Evolutionary conservation across 2,888 invertebrate species (phyloP), one percentile per base, ranked within the genome.

Genomic region (Ferdinandea cuprea): DNA sequence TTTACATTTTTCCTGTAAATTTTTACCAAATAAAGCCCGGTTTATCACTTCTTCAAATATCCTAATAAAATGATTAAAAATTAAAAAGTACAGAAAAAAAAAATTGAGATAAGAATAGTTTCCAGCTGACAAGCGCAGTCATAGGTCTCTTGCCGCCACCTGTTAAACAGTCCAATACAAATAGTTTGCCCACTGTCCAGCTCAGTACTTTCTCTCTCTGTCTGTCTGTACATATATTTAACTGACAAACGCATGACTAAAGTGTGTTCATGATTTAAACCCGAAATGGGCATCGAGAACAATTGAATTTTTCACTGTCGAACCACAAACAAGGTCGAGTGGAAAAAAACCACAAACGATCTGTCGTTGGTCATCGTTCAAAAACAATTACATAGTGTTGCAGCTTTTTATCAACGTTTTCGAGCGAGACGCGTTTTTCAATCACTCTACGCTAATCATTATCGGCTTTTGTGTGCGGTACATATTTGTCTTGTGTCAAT

Each of bases 331-430:
- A 79, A 44, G 52, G 72, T 56, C 19, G 59, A 61, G 52, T 74
- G 79, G 79, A 79, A 79, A 79, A 79, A 79, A 79, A 79, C 79
- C 79, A 52, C 40, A 32, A n/a, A 19, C 13, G 40, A 13, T 2
- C 15, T 25, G 3, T 13, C 32, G 50, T 19, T 17, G 58, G 48
- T 42, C 52, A 59, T 74, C 79, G 68, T 73, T 79, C 52, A 79
- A 79, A 79, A 79, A 79, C 79, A 32, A 79, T 79, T 68, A 79
- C 66, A 54, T 46, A 54, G 61, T 61, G 58, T 74, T 74, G 54
- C 68, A 61, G 54, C 79, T 79, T 79, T 79, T 79, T 79, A 79
- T 79, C 79, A 79, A 54, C 30, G 54, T 54, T 63, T 61, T 54
- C 35, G 46, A 46, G 17, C n/a, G n/a, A n/a, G n/a, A n/a, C n/a